Evolutionary conservation across 1,140 invertebrate species (phyloP).

Genomic region (Caenorhabditis tropicalis): DNA sequence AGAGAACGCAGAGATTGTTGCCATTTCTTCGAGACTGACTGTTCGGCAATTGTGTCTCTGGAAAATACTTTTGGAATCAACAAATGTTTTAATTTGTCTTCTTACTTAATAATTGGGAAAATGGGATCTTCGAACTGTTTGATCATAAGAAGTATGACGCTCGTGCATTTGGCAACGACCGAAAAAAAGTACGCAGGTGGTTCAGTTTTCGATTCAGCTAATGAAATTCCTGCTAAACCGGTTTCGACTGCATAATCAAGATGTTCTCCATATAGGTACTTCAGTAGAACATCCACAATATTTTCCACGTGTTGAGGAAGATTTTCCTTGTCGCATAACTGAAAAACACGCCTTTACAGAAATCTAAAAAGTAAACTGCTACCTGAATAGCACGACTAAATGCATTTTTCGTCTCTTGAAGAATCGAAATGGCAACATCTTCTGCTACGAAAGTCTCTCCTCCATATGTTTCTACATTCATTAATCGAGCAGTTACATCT

Average conservation of each 20-base stretch:
- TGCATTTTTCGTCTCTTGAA: constrained; percentile 89
- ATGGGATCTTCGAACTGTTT: constrained; percentile 91
- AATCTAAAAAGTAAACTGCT: not conserved
- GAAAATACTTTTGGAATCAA: constrained; percentile 61
- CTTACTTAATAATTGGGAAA: constrained; percentile 85
- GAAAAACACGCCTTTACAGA: constrained; percentile 61
- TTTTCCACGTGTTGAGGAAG: constrained; percentile 82
- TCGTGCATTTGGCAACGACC: constrained; percentile 90
- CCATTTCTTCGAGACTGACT: constrained; percentile 80
- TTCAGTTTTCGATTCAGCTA: constrained; percentile 83
- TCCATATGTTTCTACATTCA: constrained; percentile 87
- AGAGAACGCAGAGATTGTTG: constrained; percentile 40
- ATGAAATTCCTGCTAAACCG: constrained; percentile 84
- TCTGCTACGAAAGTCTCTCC: constrained; percentile 96
- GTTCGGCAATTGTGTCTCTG: constrained; percentile 86
- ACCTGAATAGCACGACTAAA: constrained; percentile 69
- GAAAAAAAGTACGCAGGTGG: constrained; percentile 92
- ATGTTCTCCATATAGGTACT: constrained; percentile 87
- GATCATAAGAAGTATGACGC: constrained; percentile 91
- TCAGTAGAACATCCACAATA: constrained; percentile 85
- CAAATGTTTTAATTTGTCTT: not conserved
- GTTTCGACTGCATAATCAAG: constrained; percentile 94
- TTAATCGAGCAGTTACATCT: constrained; percentile 90
- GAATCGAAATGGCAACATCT: constrained; percentile 88
- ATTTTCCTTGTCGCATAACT: constrained; percentile 84